These are phyloP conservation scores for Xestoiulus laeticollis DNA, from an alignment of 2,888 invertebrate species.

Conservation along the genomic window DNA sequence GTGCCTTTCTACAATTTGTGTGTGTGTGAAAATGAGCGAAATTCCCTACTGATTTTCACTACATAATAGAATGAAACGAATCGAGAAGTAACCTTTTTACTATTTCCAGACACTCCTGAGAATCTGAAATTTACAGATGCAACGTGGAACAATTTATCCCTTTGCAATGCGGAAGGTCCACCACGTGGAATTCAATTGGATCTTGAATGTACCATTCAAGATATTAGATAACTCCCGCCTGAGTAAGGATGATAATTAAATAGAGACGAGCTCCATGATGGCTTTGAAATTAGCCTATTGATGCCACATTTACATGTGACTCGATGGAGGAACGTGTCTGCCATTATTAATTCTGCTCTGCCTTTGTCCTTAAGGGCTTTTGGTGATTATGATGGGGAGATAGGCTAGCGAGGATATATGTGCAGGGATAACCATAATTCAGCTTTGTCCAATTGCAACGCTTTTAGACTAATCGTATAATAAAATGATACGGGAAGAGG, in stretches of 20 bases:
- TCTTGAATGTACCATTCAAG: background rate
- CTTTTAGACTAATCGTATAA: too few relatives aligned
- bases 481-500: too few relatives aligned
- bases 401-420: too few relatives aligned
- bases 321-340: background rate
- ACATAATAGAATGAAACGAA: background rate
- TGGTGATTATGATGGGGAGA: too few relatives aligned
- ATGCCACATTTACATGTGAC: background rate
- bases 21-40: background rate
- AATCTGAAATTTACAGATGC: too few relatives aligned
- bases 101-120: background rate
- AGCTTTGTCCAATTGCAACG: too few relatives aligned
- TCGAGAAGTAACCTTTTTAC: background rate
- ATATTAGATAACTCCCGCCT: background rate
- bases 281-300: background rate
- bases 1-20: too few relatives aligned
- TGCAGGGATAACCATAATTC: too few relatives aligned
- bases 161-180: background rate
- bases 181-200: background rate
- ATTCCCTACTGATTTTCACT: background rate
- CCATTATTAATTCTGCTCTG: background rate
- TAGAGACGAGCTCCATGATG: background rate
- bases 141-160: too few relatives aligned
- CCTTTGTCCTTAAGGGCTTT: too few relatives aligned
- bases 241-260: conserved; percentile 9